These are phyloP conservation scores for Lophius americanus DNA, from an alignment of 2,797 vertebrate species.

Conservation along the genomic window DNA sequence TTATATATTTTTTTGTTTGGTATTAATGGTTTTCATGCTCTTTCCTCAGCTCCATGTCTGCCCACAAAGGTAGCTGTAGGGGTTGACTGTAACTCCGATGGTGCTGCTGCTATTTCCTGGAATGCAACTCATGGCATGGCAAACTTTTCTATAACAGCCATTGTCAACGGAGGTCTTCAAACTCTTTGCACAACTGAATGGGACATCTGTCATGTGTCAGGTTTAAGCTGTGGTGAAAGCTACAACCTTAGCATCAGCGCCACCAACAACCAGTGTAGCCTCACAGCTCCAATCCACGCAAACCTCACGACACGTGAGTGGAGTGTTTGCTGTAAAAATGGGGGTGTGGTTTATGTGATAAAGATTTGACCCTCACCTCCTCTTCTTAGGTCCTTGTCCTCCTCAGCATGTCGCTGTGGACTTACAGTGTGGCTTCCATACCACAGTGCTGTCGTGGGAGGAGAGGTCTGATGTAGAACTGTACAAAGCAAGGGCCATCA, in stretches of 20 bases:
- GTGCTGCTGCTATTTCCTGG: constrained; percentile 68
- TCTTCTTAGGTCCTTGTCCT: constrained; percentile 70
- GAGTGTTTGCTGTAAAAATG: background rate
- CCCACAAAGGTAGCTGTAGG: constrained; percentile 45
- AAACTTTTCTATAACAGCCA: constrained; percentile 63
- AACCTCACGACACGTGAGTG: constrained; percentile 69
- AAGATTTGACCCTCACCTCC: background rate
- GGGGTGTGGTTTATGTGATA: background rate
- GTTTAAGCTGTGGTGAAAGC: constrained; percentile 66
- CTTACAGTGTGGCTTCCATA: constrained; percentile 60
- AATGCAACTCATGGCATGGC: constrained; percentile 33
- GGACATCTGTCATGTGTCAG: constrained; percentile 61
- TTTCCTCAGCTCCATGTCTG: constrained; percentile 71
- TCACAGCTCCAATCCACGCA: constrained; percentile 22
- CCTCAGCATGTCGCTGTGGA: constrained; percentile 49
- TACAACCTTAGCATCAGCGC: constrained; percentile 67
- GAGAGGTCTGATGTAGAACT: constrained; percentile 49
- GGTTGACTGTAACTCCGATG: constrained; percentile 60
- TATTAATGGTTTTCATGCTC: background rate
- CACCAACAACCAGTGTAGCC: constrained; percentile 64
- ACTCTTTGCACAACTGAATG: constrained; percentile 65
- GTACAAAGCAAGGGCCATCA: constrained; percentile 57
- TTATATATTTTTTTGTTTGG: background rate
- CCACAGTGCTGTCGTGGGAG: constrained; percentile 66
- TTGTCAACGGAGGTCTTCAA: constrained; percentile 47